Percentiles rank a stretch among this genome's conserved stretches.
Conservation (phyloP, 2,797 vertebrate species). For the Mallotus villosus region DNA sequence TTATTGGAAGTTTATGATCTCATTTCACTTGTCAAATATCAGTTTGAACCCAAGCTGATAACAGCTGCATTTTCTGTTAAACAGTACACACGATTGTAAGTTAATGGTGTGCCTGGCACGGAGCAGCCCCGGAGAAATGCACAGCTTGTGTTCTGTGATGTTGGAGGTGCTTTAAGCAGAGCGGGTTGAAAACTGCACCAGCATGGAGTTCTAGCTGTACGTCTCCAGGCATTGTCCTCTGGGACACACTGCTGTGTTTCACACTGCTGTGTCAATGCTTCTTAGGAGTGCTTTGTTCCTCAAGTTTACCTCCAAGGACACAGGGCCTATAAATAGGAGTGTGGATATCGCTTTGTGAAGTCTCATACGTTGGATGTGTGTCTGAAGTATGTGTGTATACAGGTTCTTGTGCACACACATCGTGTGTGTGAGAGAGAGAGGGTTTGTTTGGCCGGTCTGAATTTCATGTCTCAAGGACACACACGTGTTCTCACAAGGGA, state of each 20-base stretch:
- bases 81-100: not conserved
- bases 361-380: not conserved
- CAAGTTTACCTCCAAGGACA: conserved; percentile 43
- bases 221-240: not conserved
- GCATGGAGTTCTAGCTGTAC: conserved; percentile 1
- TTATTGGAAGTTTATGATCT: not conserved
- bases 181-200: conserved; percentile 18
- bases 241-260: conserved; percentile 12
- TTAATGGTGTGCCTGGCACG: not conserved
- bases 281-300: conserved; percentile 16
- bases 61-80: not conserved
- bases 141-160: conserved; percentile 7
- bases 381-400: not conserved
- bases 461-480: conserved; percentile 10
- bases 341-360: not conserved
- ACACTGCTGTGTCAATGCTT: conserved; percentile 42
- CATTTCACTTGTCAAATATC: not conserved
- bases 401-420: not conserved
- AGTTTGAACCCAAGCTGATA: not conserved
- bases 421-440: not conserved
- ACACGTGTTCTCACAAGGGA: not conserved
- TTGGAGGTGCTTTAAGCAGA: not conserved
- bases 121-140: not conserved
- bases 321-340: not conserved
- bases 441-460: not conserved